Base-by-base conservation (phyloP, 2,888 invertebrate species). In the Stictocephala bisonia region DNA sequence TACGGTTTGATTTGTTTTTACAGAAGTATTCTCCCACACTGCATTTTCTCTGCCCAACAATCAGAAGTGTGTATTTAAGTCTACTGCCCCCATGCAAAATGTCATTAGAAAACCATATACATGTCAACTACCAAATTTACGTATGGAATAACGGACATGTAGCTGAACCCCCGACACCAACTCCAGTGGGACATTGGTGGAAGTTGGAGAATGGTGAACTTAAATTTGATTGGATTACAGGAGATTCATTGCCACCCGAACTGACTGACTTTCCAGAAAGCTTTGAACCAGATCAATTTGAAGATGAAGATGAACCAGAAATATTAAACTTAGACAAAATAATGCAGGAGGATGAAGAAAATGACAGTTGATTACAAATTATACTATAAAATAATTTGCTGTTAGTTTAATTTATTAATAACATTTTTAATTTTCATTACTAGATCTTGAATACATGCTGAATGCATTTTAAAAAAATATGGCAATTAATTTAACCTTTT, bases 171-270 rank as follows among this genome's bases (percentile, higher is more conserved):
- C 20, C n/a, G 41, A 35, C 11, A 44, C 41, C 67, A 1, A 24
- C 67, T 67, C 44, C 26, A 67, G 44, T 44, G 67, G 67, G 44
- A 67, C 26, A 67, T 67, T 13, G 67, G 22, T 26, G 67, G 41
- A 67, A 67, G 41, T 44, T 67, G 67, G 67, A 67, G 48, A 67
- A 67, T 60, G 44, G 48, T 20, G 6, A 41, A 67, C 67, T 67
- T 22, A 67, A 67, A 44, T 67, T 67, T 67, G 44, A 44, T 67
- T 40, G 67, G 67, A 67, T 67, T 67, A 44, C 40, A 35, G 66
- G 66, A 13, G 66, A 18, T 44, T 44, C 67, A 4, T 67, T 67
- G 67, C 67, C 67, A 67, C 48, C 18, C 44, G 67, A 44, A 67
- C 67, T 66, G 40, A 2, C 18, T 20, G 35, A 66, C 41, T 9